These are phyloP conservation scores for Hoplodrina blanda DNA, from an alignment of 2,888 invertebrate genomes.

Conservation along the genomic window DNA sequence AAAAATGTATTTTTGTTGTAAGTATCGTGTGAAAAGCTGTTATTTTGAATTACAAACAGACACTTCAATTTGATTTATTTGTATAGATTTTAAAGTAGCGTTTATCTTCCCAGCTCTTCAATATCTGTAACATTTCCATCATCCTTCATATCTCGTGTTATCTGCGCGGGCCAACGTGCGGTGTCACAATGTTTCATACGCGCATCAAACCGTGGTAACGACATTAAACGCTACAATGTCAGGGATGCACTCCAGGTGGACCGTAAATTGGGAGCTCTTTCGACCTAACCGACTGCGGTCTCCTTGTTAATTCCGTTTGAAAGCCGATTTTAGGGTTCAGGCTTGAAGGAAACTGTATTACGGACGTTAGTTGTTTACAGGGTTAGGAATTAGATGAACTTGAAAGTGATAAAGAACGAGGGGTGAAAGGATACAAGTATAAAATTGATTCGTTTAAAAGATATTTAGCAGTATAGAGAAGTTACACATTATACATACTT, in stretches of 20 bases:
- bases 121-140: not conserved
- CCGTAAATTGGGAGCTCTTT: slow-evolving; percentile 75
- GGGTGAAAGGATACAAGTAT: not conserved
- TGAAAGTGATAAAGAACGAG: not conserved
- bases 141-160: not conserved
- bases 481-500: too few relatives aligned
- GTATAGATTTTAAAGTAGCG: too few relatives aligned
- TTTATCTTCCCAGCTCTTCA: not conserved
- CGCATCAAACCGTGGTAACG: slow-evolving; percentile 72
- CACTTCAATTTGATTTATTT: too few relatives aligned
- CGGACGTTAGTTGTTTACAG: slow-evolving; percentile 5
- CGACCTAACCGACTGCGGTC: slow-evolving; percentile 57
- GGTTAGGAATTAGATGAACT: not conserved
- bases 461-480: too few relatives aligned
- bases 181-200: slow-evolving; percentile 59
- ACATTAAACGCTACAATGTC: slow-evolving; percentile 73
- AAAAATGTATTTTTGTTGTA: too few relatives aligned
- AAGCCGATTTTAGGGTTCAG: slow-evolving; percentile 46
- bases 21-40: too few relatives aligned
- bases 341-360: slow-evolving; percentile 22
- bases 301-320: slow-evolving; percentile 58
- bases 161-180: slow-evolving; percentile 3
- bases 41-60: too few relatives aligned
- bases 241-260: slow-evolving; percentile 66
- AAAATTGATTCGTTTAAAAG: not conserved